A percentile compares a stretch with the other conserved stretches of the same genome.
These are phyloP conservation scores for Limonius californicus DNA, from an alignment of 1,140 invertebrate genomes.

Conservation along the genomic window DNA sequence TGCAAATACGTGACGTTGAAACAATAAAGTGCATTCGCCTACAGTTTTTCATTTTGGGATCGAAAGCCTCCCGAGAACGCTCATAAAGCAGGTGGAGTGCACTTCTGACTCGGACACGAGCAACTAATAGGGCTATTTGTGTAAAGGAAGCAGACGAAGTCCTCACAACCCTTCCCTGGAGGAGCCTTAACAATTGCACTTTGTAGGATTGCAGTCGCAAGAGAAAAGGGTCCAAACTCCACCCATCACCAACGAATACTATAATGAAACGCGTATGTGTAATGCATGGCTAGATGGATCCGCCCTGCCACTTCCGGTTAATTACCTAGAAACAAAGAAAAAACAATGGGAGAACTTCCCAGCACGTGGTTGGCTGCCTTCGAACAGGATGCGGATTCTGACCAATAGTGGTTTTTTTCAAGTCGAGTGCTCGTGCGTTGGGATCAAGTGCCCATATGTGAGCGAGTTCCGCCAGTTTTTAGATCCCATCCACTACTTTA, in stretches of 20 bases:
- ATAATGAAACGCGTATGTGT: slow-evolving; percentile 25
- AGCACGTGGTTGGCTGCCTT: slow-evolving; percentile 31
- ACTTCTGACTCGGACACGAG: background rate
- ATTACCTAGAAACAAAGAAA: slow-evolving; percentile 30
- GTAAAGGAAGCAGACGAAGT: background rate
- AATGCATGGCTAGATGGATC: slow-evolving; percentile 20
- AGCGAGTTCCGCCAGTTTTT: slow-evolving; percentile 14
- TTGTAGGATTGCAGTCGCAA: slow-evolving; percentile 11
- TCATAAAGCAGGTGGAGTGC: background rate
- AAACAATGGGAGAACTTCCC: slow-evolving; percentile 27
- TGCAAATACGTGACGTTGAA: slow-evolving; percentile 3
- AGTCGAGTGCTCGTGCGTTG: slow-evolving; percentile 25
- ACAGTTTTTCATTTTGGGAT: background rate
- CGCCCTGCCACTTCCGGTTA: slow-evolving; percentile 33
- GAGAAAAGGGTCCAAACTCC: slow-evolving; percentile 21
- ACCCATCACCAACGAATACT: slow-evolving; percentile 18
- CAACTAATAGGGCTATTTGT: background rate
- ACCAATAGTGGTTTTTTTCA: slow-evolving; percentile 28
- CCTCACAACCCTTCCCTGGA: background rate
- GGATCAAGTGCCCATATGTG: slow-evolving; percentile 22
- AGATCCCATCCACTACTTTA: slow-evolving; percentile 1
- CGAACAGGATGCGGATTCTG: slow-evolving; percentile 23
- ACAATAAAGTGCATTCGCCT: background rate
- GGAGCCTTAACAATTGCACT: slow-evolving; percentile 5
- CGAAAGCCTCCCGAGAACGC: too few relatives aligned